Percentiles rank a stretch among this genome's conserved stretches.
Conservation (phyloP, 2,888 invertebrate genomes). For the Tyria jacobaeae region DNA sequence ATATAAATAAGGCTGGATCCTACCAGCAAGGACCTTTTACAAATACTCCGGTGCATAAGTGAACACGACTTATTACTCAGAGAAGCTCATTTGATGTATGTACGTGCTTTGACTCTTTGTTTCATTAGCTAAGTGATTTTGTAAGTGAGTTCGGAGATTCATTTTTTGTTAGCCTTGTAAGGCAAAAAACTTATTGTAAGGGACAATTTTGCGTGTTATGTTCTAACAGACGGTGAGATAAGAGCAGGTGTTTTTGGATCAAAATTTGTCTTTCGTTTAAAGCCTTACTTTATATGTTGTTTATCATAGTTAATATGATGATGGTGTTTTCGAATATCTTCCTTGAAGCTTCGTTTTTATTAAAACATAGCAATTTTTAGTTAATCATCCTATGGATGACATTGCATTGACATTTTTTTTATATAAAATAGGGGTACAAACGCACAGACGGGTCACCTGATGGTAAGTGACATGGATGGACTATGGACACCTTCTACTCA, state of each 20-base stretch:
- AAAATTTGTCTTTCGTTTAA: conserved; percentile 1
- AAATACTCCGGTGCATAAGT: conserved; percentile 25
- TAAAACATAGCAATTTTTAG: not conserved
- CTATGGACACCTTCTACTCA: no score
- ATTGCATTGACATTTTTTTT: no score
- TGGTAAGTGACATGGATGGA: no score
- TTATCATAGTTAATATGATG: not conserved
- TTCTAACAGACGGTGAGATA: conserved; percentile 6
- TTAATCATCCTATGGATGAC: not conserved
- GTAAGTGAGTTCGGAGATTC: conserved; percentile 24
- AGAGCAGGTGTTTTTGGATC: conserved; percentile 10
- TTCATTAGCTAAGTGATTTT: conserved; percentile 53
- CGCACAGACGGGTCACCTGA: no score
- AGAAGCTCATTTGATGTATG: conserved; percentile 34
- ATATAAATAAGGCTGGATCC: conserved; percentile 27
- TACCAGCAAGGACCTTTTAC: conserved; percentile 28
- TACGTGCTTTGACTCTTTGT: conserved; percentile 38
- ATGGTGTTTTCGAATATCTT: not conserved
- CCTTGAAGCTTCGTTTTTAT: not conserved
- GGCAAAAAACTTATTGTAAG: no score
- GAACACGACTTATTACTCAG: conserved; percentile 39
- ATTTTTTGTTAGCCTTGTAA: conserved; percentile 20
- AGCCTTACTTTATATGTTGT: not conserved
- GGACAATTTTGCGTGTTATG: conserved; percentile 12
- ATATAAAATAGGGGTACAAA: no score